phyloP scores from a whole-genome alignment of 2,797 vertebrate species.

The Darevskia mixta region DNA sequence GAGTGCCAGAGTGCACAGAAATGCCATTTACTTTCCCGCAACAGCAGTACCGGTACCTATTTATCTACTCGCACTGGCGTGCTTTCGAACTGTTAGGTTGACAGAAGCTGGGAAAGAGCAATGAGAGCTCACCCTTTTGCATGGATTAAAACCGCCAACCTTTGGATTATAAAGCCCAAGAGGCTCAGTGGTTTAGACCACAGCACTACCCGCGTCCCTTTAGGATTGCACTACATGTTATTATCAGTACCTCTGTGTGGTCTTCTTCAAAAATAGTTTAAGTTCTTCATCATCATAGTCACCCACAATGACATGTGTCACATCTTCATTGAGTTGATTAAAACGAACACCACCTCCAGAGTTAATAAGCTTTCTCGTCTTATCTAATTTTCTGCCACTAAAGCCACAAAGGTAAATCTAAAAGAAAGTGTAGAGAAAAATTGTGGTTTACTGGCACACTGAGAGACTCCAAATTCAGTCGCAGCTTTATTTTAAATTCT shows the following conservation, averaged over 20 bases:
- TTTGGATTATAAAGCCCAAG: too few species aligned
- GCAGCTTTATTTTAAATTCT: background rate
- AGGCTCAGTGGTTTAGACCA: too few species aligned
- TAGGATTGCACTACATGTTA: background rate
- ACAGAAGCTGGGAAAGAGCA: too few species aligned
- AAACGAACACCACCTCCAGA: conserved; percentile 91
- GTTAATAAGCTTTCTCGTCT: conserved; percentile 91
- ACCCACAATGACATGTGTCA: conserved; percentile 93
- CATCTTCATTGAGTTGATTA: conserved; percentile 93
- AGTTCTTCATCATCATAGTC: conserved; percentile 85
- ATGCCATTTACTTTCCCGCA: too few species aligned
- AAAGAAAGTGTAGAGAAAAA: conserved; percentile 44
- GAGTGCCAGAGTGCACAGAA: too few species aligned
- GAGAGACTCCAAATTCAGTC: background rate
- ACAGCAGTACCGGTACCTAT: too few species aligned
- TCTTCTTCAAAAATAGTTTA: conserved; percentile 88
- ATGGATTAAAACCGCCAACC: too few species aligned
- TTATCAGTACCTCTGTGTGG: conserved; percentile 85
- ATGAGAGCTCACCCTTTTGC: too few species aligned
- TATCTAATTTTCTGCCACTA: conserved; percentile 90
- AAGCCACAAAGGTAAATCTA: conserved; percentile 95
- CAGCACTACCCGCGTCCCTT: too few species aligned
- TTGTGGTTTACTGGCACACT: background rate
- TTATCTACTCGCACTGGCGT: too few species aligned
- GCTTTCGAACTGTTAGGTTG: too few species aligned